These are phyloP conservation scores for Patella caerulea DNA, from an alignment of 2,888 invertebrate genomes.

Conservation along the genomic window DNA sequence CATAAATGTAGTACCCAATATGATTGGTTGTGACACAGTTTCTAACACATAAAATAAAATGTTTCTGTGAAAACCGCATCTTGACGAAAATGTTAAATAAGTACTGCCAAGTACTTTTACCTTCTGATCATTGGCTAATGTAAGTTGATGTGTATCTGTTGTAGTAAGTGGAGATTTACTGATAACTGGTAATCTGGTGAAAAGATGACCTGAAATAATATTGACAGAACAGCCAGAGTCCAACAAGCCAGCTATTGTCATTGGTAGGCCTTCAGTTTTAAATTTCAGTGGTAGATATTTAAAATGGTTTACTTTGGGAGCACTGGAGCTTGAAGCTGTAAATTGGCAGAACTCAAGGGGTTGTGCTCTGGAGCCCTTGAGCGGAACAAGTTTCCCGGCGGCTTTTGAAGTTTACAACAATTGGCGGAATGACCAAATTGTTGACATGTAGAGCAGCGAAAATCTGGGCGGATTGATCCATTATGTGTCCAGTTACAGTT, in stretches of 20 bases:
- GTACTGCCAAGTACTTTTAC: neutral
- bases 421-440: neutral
- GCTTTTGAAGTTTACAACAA: neutral
- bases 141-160: neutral
- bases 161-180: neutral
- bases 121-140: neutral
- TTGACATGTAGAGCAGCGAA: neutral
- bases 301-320: neutral
- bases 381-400: neutral
- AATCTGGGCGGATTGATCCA: neutral
- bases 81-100: neutral
- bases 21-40: neutral
- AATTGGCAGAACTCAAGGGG: neutral
- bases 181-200: neutral
- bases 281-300: no score
- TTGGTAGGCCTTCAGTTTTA: no score
- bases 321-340: neutral
- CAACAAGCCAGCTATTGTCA: neutral
- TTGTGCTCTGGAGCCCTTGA: slow-evolving; percentile 1
- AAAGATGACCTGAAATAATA: neutral
- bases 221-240: neutral
- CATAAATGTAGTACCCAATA: neutral
- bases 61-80: neutral
- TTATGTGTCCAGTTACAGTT: neutral
- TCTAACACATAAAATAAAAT: neutral